Percentiles rank a stretch among this genome's conserved stretches.
Evolutionary conservation across 1,140 invertebrate genomes (phyloP).

Genomic region (Babylonia areolata): DNA sequence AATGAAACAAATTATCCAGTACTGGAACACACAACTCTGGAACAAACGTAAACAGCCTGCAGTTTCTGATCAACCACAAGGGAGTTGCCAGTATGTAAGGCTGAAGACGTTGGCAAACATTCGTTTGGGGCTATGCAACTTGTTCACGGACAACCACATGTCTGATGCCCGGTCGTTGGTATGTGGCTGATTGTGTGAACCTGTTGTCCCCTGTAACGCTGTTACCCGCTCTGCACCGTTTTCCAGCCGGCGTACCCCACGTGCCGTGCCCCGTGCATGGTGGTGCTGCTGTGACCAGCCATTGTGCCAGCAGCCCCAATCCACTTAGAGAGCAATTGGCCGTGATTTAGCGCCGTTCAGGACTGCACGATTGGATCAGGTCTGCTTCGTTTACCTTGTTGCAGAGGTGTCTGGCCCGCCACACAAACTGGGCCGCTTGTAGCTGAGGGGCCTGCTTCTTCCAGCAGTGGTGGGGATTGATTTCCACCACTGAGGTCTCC

Average conservation of each 20-base stretch:
- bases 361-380: neutral
- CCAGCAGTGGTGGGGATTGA: neutral
- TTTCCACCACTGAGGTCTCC: neutral
- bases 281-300: neutral
- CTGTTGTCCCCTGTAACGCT: neutral
- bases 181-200: too few relatives aligned
- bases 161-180: too few relatives aligned
- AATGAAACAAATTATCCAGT: too few relatives aligned
- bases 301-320: neutral
- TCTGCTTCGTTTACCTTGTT: neutral
- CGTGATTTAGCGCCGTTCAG: neutral
- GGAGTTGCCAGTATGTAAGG: too few relatives aligned
- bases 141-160: too few relatives aligned
- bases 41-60: too few relatives aligned
- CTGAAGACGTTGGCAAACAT: too few relatives aligned
- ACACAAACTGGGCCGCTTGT: neutral
- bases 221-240: neutral
- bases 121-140: too few relatives aligned
- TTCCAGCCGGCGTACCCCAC: neutral
- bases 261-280: neutral
- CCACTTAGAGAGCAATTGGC: neutral
- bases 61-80: too few relatives aligned
- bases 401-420: neutral
- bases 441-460: neutral
- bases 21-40: too few relatives aligned